Percentiles rank a stretch among this genome's conserved stretches.
These are phyloP conservation scores for Rhagoletis pomonella DNA, from an alignment of 1,140 invertebrate genomes.

Conservation along the genomic window DNA sequence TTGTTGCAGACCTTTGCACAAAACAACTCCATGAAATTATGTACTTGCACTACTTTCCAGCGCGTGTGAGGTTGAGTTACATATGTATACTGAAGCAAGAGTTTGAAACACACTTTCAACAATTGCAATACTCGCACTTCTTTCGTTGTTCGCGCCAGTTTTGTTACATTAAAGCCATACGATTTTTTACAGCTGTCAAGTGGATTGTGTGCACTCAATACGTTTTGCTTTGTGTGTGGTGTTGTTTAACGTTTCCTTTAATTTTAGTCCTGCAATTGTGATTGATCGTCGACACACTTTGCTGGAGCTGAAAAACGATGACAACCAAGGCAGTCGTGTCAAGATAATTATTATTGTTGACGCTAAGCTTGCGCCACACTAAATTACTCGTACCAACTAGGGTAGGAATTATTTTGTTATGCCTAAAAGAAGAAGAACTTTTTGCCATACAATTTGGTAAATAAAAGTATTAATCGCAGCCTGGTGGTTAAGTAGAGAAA, in stretches of 20 bases:
- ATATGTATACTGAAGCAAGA: background rate
- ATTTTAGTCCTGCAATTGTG: conserved; percentile 27
- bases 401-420: no score
- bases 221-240: background rate
- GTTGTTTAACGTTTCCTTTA: conserved; percentile 35
- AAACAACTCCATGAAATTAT: conserved; percentile 6
- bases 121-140: background rate
- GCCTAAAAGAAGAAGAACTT: no score
- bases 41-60: conserved; percentile 23
- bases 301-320: background rate
- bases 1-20: conserved; percentile 21
- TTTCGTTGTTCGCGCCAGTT: background rate
- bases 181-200: conserved; percentile 17
- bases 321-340: background rate
- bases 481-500: no score
- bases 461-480: no score
- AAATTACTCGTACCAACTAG: no score
- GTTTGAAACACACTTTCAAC: background rate
- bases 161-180: conserved; percentile 23
- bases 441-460: no score
- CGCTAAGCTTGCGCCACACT: no score
- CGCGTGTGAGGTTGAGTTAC: background rate
- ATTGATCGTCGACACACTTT: conserved; percentile 17
- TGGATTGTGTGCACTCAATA: background rate
- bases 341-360: background rate